Conservation (phyloP, 2,888 invertebrate genomes). For the Psylliodes chrysocephalus region DNA sequence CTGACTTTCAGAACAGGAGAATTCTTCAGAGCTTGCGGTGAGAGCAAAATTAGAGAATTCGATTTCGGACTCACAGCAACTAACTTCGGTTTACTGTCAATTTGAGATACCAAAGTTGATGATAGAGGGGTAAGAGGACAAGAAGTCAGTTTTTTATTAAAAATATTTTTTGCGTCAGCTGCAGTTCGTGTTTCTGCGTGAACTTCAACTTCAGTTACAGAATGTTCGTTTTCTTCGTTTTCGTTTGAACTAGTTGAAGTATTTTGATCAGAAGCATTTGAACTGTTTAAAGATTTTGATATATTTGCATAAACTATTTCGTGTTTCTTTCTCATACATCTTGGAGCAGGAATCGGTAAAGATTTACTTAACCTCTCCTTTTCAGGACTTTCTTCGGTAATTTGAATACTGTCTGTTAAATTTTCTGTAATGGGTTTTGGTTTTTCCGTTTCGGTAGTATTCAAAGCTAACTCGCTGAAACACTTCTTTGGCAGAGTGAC, state of each 20-base stretch:
- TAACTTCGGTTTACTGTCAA: constrained; percentile 45
- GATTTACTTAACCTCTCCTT: constrained; percentile 43
- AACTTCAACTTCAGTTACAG: constrained; percentile 55
- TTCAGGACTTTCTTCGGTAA: constrained; percentile 66
- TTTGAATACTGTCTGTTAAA: constrained; percentile 74
- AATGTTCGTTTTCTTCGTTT: constrained; percentile 48
- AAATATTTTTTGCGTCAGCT: constrained; percentile 1
- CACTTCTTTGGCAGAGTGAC: constrained; percentile 60
- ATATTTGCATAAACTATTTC: constrained; percentile 58
- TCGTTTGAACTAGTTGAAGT: constrained; percentile 47
- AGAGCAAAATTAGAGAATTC: constrained; percentile 35
- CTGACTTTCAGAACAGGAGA: constrained; percentile 69
- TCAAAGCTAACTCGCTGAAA: constrained; percentile 44
- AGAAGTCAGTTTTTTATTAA: background rate
- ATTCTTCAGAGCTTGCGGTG: constrained; percentile 52
- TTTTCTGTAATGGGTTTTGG: constrained; percentile 69
- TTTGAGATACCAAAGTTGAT: constrained; percentile 8
- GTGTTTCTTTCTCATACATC: constrained; percentile 59
- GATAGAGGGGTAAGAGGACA: background rate
- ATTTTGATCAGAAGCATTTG: constrained; percentile 36
- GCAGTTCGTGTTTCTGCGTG: constrained; percentile 45
- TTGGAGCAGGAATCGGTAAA: constrained; percentile 70
- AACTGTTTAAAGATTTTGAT: constrained; percentile 47
- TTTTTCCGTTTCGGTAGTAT: constrained; percentile 42
- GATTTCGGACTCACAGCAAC: constrained; percentile 46